Evolutionary conservation across 2,113 vertebrate genomes (phyloP), one percentile per base, ranked within the genome.

Genomic region (Leucopsar rothschildi): DNA sequence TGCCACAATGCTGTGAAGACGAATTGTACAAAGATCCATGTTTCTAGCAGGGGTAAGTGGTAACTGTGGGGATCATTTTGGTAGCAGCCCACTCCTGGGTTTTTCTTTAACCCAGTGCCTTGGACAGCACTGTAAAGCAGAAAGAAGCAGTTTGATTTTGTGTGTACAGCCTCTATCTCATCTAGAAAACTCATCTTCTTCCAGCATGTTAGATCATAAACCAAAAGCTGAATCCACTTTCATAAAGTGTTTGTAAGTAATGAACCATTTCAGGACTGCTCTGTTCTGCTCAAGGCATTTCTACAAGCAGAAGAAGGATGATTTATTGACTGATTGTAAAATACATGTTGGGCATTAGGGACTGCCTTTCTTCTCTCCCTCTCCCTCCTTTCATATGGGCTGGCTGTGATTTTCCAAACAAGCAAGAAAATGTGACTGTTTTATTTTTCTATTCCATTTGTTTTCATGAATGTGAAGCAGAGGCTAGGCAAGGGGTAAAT

Each of bases 151-250:
- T 71, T 88, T 78, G 49, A 31, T 44, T 93, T 78, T 86, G 53
- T 29, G 15, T 66, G 19, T 73, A 15, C 22, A 71, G 64, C 44
- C 49, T 77, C 33, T 66, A 33, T 92, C 72, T 78, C 93, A 60
- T 90, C 85, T 77, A 71, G 68, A 88, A 93, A 96, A 86, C 76
- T 95, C 88, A 91, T 92, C 85, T 92, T 88, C 28, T 44, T 91
- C 47, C 64, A 90, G 49, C 56, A 49, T 53, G 60, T 40, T 93
- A 37, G 78, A 29, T 75, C 79, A 78, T 89, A 96, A 92, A 93
- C 39, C 39, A 78, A 84, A 92, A 88, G 28, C 85, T 1, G 12
- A 96, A 93, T 75, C 69, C 76, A 92, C 86, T 96, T 93, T 70
- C 69, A 75, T 93, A 55, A 70, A 40, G 66, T 71, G 40, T 90